Conservation (phyloP, 2,113 vertebrate species). For the Caretta caretta region DNA sequence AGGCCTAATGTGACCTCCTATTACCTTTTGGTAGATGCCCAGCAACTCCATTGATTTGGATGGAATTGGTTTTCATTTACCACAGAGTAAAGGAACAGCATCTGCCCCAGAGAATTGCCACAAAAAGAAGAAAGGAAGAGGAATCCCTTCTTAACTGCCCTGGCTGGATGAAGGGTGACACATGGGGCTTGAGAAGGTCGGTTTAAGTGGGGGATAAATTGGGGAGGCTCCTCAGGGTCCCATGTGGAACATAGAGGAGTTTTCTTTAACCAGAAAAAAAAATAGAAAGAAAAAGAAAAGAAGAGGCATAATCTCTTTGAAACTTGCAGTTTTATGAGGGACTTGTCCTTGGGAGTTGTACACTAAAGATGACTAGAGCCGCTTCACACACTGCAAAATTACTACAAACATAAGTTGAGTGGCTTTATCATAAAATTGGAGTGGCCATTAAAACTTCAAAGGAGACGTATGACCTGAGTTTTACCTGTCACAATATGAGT, state of each 20-base stretch:
- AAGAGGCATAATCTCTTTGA: conserved; percentile 73
- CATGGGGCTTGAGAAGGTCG: conserved; percentile 17
- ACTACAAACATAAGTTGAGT: conserved; percentile 72
- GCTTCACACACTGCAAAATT: conserved; percentile 72
- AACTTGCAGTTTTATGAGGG: conserved; percentile 73
- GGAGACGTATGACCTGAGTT: conserved; percentile 64
- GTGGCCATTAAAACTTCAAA: conserved; percentile 72
- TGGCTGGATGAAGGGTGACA: not conserved
- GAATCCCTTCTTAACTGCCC: not conserved
- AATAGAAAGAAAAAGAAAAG: conserved; percentile 22
- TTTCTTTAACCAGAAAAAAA: not conserved
- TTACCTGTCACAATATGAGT: conserved; percentile 67
- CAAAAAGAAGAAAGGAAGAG: conserved; percentile 18
- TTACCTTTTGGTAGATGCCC: not conserved
- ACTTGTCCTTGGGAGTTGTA: conserved; percentile 63
- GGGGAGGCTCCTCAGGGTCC: not conserved
- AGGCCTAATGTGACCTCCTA: not conserved
- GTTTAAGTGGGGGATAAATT: not conserved
- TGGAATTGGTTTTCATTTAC: conserved; percentile 31
- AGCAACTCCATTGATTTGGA: conserved; percentile 52
- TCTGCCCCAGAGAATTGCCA: not conserved
- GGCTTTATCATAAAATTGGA: conserved; percentile 72
- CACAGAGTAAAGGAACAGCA: conserved; percentile 63
- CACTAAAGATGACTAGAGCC: conserved; percentile 64
- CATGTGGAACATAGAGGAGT: not conserved